Base-by-base conservation (phyloP, 2,113 vertebrate species). In the Barnardius zonarius region DNA sequence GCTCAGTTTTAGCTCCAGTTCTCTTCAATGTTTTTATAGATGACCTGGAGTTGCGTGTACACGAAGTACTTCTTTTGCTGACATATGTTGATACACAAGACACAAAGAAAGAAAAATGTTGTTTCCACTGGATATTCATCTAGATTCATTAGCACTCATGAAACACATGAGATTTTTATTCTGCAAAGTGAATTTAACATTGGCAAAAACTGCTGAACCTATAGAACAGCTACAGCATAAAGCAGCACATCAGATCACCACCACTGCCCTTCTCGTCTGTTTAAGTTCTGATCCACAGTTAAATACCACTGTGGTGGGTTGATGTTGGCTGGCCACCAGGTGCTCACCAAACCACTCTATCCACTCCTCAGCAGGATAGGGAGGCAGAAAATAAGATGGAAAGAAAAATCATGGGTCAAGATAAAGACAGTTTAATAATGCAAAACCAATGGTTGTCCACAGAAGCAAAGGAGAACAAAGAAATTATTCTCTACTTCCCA, bases 401-500 rank as follows among this genome's bases (percentile, higher is more conserved):
- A 67, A 35, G 37, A 43, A 59, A 25, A 0, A 4, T 59, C 11
- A 8, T 11, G 30, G 11, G 28, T 52, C 48, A 80, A 57, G 48
- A 41, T 11, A 52, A 69, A 77, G 2, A 3, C 8, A 35, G 23
- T 28, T 43, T 62, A 30, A 55, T 49, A 51, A 55, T 67, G 8
- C 8, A 67, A 67, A 72, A 54, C 2, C 3, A 54, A 52, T 54
- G 57, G 5, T 44, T 5, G 4, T 6, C 2, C 16, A 9, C 0
- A 10, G 18, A 67, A 72, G 18, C 3, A 37, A 77, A 37, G 13
- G 44, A 51, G 43, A 24, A 22, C 3, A 69, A 80, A 67, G 37
- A 10, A 28, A 25, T 59, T 51, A 41, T 59, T 70, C 5, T 46
- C 11, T 77, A 4, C 6, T 77, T 77, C 11, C 28, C 16, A n/a